Base-by-base conservation (phyloP, 2,113 vertebrate genomes). In the Nothocercus nigrocapillus region DNA sequence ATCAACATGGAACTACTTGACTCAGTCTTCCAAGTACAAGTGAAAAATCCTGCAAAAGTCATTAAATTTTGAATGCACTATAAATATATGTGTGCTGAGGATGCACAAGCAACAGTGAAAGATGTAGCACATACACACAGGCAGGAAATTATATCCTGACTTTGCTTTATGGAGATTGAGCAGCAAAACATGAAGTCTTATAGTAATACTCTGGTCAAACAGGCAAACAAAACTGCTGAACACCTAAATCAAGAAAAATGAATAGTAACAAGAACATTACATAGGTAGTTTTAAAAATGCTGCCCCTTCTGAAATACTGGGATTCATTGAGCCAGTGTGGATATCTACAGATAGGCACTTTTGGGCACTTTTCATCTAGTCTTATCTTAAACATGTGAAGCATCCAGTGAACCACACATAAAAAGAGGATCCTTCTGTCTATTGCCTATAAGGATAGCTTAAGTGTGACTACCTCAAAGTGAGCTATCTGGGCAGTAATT, bases 341-440 rank as follows among this genome's bases (percentile, higher is more conserved):
- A 75, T 87, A 47, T 85, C 72, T 91, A 51, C 63, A 91, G 80
- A 85, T 2, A 61, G 45, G 24, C 32, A 64, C 47, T 87, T 91
- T 56, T 79, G 45, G 56, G 7, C 67, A 32, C 81, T 88, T 86
- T 86, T 96, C 27, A 61, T 32, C 11, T 85, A 10, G 51, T 78
- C 45, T 84, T 30, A 75, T 27, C 34, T 53, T 72, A 28, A 75
- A 81, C 56, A 22, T 54, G 45, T 45, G 59, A 88, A 86, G 42
- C 51, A 64, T 14, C 24, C 38, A 70, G 63, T 94, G 85, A 93
- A 90, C 95, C 82, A 90, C 34, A 88, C 24, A 47, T 38, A 61
- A 47, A 85, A 82, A 86, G 68, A 34, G 44, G 6, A 16, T 82
- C 25, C 89, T 85, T 69, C 47, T 79, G 13, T 19, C 30, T 9